These are phyloP conservation scores for Lycodopsis pacificus DNA, from an alignment of 2,797 vertebrate genomes.

Conservation along the genomic window DNA sequence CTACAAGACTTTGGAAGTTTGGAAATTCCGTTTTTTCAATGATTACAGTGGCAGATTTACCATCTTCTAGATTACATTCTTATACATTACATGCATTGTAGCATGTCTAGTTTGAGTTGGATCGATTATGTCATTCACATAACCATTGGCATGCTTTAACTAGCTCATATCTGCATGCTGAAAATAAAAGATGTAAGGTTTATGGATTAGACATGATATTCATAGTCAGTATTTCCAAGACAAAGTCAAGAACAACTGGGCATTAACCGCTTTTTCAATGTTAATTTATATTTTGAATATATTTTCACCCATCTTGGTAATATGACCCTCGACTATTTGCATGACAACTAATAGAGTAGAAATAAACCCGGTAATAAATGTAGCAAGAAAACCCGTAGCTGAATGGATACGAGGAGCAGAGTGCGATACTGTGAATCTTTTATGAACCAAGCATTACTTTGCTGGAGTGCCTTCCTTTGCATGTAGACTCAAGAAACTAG, in stretches of 20 bases:
- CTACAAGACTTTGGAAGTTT: constrained; percentile 18
- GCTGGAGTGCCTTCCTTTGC: constrained; percentile 77
- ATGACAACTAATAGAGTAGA: constrained; percentile 27
- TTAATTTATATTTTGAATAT: constrained; percentile 1
- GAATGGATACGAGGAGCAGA: constrained; percentile 19
- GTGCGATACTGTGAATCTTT: constrained; percentile 62
- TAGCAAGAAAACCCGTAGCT: constrained; percentile 54
- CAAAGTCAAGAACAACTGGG: not conserved
- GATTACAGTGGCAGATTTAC: constrained; percentile 5
- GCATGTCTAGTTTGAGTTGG: constrained; percentile 10
- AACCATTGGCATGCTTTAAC: constrained; percentile 53
- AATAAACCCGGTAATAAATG: constrained; percentile 47
- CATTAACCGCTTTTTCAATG: not conserved
- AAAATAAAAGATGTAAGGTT: not conserved
- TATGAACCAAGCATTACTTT: constrained; percentile 60
- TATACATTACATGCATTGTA: constrained; percentile 1
- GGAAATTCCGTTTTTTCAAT: constrained; percentile 14
- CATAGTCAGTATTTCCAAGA: constrained; percentile 19
- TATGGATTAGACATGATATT: constrained; percentile 8
- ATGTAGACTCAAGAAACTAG: constrained; percentile 29
- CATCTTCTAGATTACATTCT: not conserved
- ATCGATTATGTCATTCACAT: constrained; percentile 12
- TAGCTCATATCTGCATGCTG: constrained; percentile 57
- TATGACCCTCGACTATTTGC: constrained; percentile 15
- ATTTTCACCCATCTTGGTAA: constrained; percentile 16